Base-by-base conservation (phyloP, 2,888 invertebrate genomes). In the Aspidiotus destructor region DNA sequence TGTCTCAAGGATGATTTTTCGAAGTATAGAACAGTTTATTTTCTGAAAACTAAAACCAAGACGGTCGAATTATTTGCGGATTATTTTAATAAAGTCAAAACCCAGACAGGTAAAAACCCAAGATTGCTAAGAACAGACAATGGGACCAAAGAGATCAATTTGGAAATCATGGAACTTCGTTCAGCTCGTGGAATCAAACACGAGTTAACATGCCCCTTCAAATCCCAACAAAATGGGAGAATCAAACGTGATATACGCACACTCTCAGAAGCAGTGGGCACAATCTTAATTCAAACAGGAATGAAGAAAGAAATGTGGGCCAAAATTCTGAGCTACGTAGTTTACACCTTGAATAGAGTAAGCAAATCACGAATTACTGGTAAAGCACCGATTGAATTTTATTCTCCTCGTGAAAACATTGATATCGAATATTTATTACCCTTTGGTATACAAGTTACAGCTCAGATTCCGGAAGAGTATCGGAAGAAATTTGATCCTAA, bases 281-380 rank as follows among this genome's bases (percentile, higher is more conserved):
- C 75, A 17, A 72, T 64, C 7, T 70, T 75, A 41, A 70, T 72
- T 16, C 70, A 64, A 0, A 70, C 70, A 17, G 73, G 73, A 0
- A 53, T 75, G 9, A 58, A 70, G 42, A 65, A 72, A 41, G 72
- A 72, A n/a, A 71, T 76, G 8, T 78, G 77, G 77, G 77, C 76
- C 7, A 77, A 78, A 72, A 77, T 77, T 10, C 3, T 62, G 8
- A 11, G 2, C 8, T 62, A 62, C 15, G 52, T 62, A 1, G 52
- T 62, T 2, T 62, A 48, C 17, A 62, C 62, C 1, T 48, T 62
- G 13, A 62, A 62, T 48, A 13, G 28, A 62, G 62, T 62, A 7
- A 52, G 62, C 1, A 62, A 60, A 15, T 60, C 60, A 6, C 17
- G 74, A 41, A 72, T 73, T 7, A 41, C 65, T 1, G 71, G 73